phyloP scores from a whole-genome alignment of 2,797 vertebrate species.

The Schizothorax lantsangensis region DNA sequence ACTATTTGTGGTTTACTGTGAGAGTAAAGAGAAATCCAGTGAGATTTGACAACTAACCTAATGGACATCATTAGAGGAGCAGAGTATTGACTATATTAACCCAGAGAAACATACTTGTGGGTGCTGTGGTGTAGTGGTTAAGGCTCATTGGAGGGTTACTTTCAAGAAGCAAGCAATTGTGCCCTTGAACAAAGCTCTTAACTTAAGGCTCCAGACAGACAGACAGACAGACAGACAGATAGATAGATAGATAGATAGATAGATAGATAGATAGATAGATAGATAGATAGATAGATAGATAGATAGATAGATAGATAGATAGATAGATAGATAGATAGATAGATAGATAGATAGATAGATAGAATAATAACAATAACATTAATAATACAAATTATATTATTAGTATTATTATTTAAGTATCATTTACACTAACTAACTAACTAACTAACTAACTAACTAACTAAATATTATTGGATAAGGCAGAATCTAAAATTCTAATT shows the following conservation, averaged over 20 bases:
- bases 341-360: no score
- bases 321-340: no score
- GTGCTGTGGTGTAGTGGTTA: constrained; percentile 4
- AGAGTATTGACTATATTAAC: neutral
- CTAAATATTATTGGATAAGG: neutral
- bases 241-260: no score
- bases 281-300: no score
- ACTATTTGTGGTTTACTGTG: neutral
- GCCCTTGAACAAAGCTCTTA: neutral
- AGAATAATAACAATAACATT: neutral
- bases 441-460: neutral
- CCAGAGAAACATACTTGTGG: neutral
- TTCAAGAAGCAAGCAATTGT: neutral
- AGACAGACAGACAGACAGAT: no score
- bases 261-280: no score
- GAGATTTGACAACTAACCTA: neutral
- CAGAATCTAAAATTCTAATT: neutral
- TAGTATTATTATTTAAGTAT: no score
- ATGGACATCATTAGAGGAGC: neutral
- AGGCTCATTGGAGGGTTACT: neutral
- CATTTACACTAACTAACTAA: no score
- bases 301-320: no score
- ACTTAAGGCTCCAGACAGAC: no score
- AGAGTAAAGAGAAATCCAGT: neutral
- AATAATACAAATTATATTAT: neutral